Conservation (phyloP, 1,140 invertebrate species). For the Cydia amplana region DNA sequence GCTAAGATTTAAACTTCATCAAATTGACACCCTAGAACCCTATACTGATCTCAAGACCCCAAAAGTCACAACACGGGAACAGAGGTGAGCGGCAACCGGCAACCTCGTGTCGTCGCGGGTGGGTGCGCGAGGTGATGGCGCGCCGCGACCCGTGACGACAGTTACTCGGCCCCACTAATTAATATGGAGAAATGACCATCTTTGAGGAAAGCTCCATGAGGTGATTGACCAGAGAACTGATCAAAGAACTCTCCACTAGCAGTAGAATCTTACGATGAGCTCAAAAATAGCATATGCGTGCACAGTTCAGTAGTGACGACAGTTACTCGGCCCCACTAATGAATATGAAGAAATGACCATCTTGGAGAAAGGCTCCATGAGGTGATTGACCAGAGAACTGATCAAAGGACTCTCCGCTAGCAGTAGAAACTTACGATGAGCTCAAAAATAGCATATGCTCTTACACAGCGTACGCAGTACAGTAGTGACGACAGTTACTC, state of each 20-base stretch:
- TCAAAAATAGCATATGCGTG: too few relatives aligned
- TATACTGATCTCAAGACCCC: background rate
- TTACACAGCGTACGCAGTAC: too few relatives aligned
- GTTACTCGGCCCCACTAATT: slow-evolving; percentile 11
- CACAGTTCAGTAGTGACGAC: slow-evolving; percentile 33
- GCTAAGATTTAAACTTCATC: too few relatives aligned
- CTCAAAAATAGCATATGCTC: too few relatives aligned
- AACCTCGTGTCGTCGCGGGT: slow-evolving; percentile 55
- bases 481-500: background rate
- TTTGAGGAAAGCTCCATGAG: background rate
- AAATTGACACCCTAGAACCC: too few relatives aligned
- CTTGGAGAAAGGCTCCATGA: background rate
- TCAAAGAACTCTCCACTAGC: too few relatives aligned
- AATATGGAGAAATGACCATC: slow-evolving; percentile 30
- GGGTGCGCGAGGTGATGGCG: slow-evolving; percentile 51
- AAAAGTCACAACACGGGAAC: background rate
- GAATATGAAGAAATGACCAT: slow-evolving; percentile 24
- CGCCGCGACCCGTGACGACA: slow-evolving; percentile 51
- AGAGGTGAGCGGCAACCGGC: background rate
- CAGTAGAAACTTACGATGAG: too few relatives aligned
- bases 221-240: slow-evolving; percentile 1
- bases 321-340: slow-evolving; percentile 5
- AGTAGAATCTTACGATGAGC: too few relatives aligned
- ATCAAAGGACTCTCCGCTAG: too few relatives aligned
- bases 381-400: slow-evolving; percentile 1